Evolutionary conservation across 2,797 vertebrate species (phyloP), one percentile per base, ranked within the genome.

Genomic region (Buceros bicornis): DNA sequence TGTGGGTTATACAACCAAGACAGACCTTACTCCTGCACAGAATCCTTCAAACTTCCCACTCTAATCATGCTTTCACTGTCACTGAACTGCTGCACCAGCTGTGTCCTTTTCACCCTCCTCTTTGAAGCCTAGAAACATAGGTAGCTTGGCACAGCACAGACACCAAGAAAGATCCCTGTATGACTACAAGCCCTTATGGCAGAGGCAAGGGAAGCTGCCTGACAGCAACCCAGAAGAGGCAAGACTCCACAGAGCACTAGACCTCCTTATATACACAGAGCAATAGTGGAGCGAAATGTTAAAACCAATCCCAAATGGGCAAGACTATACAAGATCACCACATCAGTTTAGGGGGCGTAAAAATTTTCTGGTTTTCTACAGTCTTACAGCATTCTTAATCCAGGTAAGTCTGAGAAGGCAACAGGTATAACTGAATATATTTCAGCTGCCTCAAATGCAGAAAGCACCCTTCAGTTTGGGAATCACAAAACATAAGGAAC

Each of bases 281-380:
- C 20, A 51, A 43, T 8, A 70, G 19, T 6, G 18, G 5, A 6
- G 9, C 28, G 28, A 77, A 6, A 35, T 26, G 17, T 43, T 50
- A 76, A 71, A 77, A 19, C 13, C 58, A 61, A 6, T 5, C 16
- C 35, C 47, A 45, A 77, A 45, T 17, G 10, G 7, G 28, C 25
- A 76, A 71, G 24, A 33, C 51, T n/a, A 43, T 14, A 33, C 11
- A 45, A 45, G 17, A 50, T 45, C 17, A 76, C 31, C 48, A 43
- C 7, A 43, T 54, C 40, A 29, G 10, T 15, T 65, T 56, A 42
- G 11, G 50, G 10, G 42, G 13, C 28, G 56, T 21, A 2, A 65
- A 11, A 48, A 67, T 16, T 37, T 5, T 25, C 11, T 0, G 0
- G 6, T 76, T 62, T 64, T 64, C n/a, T 76, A 26, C 31, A 29